Conservation (phyloP, 1,140 invertebrate species). For the Bombus soroeensis region DNA sequence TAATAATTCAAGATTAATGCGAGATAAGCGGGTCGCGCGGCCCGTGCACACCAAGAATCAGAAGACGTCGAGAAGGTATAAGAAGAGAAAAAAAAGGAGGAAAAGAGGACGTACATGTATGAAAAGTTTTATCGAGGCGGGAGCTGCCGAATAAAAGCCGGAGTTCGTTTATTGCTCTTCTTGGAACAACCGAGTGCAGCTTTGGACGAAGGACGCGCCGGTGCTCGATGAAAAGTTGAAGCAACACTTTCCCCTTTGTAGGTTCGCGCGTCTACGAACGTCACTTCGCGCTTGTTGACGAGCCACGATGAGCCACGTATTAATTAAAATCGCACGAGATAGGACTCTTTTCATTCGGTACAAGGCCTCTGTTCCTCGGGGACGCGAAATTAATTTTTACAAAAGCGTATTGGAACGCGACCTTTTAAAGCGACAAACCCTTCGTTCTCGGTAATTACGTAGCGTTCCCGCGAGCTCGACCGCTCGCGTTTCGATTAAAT, state of each 20-base stretch:
- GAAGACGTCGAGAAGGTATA: background rate
- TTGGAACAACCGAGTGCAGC: slow-evolving; percentile 51
- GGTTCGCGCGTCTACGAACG: background rate
- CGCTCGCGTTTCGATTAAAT: background rate
- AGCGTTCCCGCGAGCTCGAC: background rate
- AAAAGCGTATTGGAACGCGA: background rate
- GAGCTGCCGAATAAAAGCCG: slow-evolving; percentile 33
- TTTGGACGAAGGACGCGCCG: slow-evolving; percentile 45
- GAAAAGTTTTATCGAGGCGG: slow-evolving; percentile 40
- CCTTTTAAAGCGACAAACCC: slow-evolving; percentile 6
- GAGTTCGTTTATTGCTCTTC: slow-evolving; percentile 61
- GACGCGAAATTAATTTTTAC: slow-evolving; percentile 5
- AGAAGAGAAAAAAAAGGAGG: background rate
- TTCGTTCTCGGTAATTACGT: background rate
- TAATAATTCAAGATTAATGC: slow-evolving; percentile 47
- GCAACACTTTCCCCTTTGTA: slow-evolving; percentile 63
- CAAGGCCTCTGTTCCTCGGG: slow-evolving; percentile 16
- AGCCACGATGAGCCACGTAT: slow-evolving; percentile 21
- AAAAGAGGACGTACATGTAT: background rate
- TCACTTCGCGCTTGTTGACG: background rate
- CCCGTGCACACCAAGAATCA: too few species aligned
- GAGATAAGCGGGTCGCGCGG: slow-evolving; percentile 25
- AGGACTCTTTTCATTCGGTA: slow-evolving; percentile 31
- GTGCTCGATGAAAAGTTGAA: slow-evolving; percentile 53
- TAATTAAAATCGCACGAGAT: slow-evolving; percentile 53